phyloP scores from a whole-genome alignment of 2,888 invertebrate species.

The Lamellibrachia columna region DNA sequence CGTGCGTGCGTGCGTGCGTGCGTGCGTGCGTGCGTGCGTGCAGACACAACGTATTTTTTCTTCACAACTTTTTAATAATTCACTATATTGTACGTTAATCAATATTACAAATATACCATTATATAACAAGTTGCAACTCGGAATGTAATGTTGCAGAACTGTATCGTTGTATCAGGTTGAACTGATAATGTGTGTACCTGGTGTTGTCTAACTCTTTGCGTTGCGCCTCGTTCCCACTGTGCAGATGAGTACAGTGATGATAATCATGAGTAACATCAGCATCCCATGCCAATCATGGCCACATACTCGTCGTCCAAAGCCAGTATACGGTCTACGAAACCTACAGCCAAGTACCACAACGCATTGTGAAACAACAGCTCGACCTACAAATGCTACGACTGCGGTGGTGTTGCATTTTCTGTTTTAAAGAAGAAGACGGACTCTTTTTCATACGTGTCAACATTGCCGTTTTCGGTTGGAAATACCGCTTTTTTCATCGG shows the following conservation, averaged over 20 bases:
- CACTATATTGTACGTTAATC: too few relatives aligned
- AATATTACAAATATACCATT: neutral
- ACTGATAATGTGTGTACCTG: neutral
- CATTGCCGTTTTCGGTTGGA: too few relatives aligned
- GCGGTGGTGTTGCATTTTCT: too few relatives aligned
- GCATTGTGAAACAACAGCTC: neutral
- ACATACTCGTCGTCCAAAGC: slow-evolving; percentile 21
- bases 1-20: too few relatives aligned
- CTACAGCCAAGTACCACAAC: neutral
- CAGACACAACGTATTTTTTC: too few relatives aligned
- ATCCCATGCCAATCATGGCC: slow-evolving; percentile 20
- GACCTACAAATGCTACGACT: neutral
- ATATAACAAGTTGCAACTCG: neutral
- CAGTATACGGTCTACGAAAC: neutral
- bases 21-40: too few relatives aligned
- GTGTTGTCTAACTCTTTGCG: neutral
- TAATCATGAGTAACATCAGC: slow-evolving; percentile 6
- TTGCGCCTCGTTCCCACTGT: slow-evolving; percentile 19
- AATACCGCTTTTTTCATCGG: too few relatives aligned
- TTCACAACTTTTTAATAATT: too few relatives aligned
- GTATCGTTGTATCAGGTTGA: slow-evolving; percentile 6
- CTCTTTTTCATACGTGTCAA: too few relatives aligned
- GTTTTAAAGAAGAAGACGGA: too few relatives aligned
- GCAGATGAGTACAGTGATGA: slow-evolving; percentile 13
- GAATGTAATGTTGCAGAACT: neutral